Evolutionary conservation across 2,888 invertebrate genomes (phyloP), one percentile per base, ranked within the genome.

Genomic region (Teleiodes luculella): DNA sequence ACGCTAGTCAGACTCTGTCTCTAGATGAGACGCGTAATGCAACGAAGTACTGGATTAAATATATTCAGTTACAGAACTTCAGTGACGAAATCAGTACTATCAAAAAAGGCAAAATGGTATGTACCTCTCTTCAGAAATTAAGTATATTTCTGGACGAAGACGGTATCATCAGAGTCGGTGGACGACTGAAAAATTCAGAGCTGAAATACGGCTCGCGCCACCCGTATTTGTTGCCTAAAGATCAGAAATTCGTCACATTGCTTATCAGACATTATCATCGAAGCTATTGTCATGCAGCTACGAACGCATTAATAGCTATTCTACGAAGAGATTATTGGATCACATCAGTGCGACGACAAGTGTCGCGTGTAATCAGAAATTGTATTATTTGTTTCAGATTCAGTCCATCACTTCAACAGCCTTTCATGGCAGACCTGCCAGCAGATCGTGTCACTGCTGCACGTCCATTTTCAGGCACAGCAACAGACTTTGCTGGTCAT

Each of bases 401-500:
- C 16, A 41, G 20, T 14, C 37, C 45, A 3, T 35, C 45, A 31
- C 45, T 50, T 46, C n/a, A 24, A 10, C 13, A 20, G 7, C 58
- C 54, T 0, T 46, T 48, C 20, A 57, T 59, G 56, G 41, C 53
- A 11, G 47, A 54, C 10, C 30, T 56, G 14, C 56, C 58, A 31
- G 24, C 53, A 5, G 50, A 46, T 35, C 37, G 56, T 10, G 53
- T 56, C 4, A 45, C 16, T 11, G 39, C 16, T 14, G 28, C 31
- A 11, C 13, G 50, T 11, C 43, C 53, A 41, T 58, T 55, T 30
- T n/a, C 16, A 11, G 30, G 36, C 14, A 50, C 47, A n/a, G 46
- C 24, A 3, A 50, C 50, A 8, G 58, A 58, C 28, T 56, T 58
- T 45, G 56, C 47, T 7, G 56, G 56, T 11, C 56, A 10, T 56